A percentile compares a stretch with the other conserved stretches of the same genome.
Evolutionary conservation across 2,888 invertebrate genomes (phyloP).

Genomic region (Hypolimnas misippus): DNA sequence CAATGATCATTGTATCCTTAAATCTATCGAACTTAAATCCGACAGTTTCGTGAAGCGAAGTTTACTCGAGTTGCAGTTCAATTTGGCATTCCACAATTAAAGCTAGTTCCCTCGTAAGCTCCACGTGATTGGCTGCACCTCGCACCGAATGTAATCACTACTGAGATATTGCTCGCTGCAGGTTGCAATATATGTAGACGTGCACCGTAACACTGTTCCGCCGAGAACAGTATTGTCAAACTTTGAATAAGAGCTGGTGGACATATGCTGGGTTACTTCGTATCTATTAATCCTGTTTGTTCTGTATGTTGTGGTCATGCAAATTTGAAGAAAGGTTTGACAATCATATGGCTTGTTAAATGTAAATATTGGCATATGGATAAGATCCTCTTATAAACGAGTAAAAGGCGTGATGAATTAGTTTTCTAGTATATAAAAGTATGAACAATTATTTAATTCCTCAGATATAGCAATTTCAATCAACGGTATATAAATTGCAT

Average conservation of each 20-base stretch:
- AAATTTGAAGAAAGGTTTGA: not conserved
- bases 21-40: not conserved
- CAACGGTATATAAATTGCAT: not conserved
- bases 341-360: too few species aligned
- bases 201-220: not conserved
- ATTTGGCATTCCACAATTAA: conserved; percentile 9
- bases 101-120: conserved; percentile 14
- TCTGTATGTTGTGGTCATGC: not conserved
- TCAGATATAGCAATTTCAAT: too few species aligned
- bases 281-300: not conserved
- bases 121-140: conserved; percentile 10
- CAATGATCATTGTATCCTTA: too few species aligned
- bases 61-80: not conserved
- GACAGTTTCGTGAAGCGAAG: conserved; percentile 7
- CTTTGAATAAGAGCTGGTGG: conserved; percentile 5
- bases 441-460: too few species aligned
- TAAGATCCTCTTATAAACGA: not conserved
- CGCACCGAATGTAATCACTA: conserved; percentile 8
- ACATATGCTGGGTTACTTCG: not conserved
- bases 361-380: not conserved
- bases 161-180: conserved; percentile 12
- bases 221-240: not conserved
- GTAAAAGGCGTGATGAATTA: not conserved
- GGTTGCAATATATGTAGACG: not conserved
- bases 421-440: too few species aligned